Conservation (phyloP, 1,140 invertebrate genomes). For the Eciton burchellii region DNA sequence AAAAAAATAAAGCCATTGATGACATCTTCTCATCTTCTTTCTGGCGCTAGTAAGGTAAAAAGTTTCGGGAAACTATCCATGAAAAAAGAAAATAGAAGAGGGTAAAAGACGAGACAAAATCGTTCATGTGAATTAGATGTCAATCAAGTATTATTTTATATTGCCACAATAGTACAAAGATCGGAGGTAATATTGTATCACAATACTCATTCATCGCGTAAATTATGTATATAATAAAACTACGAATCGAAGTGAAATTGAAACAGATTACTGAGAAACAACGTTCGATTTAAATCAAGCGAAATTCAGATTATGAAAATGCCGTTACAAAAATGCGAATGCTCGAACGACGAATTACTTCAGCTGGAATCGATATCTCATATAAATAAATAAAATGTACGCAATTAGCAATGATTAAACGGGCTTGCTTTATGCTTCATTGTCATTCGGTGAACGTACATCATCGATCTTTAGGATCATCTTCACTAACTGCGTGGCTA, state of each 20-base stretch:
- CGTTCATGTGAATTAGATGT: neutral
- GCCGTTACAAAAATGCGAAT: constrained; percentile 61
- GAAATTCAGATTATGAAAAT: constrained; percentile 33
- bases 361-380: constrained; percentile 24
- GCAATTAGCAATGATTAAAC: constrained; percentile 38
- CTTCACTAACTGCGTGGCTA: constrained; percentile 98
- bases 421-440: constrained; percentile 40
- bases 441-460: constrained; percentile 92
- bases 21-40: too few species aligned
- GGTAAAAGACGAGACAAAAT: neutral
- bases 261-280: neutral
- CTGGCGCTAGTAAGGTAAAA: neutral
- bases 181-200: constrained; percentile 31
- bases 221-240: constrained; percentile 48
- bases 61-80: neutral
- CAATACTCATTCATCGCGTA: constrained; percentile 50
- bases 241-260: neutral
- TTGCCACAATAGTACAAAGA: neutral
- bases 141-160: neutral
- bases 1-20: constrained; percentile 71
- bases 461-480: constrained; percentile 99
- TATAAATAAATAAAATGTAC: constrained; percentile 27
- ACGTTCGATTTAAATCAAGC: constrained; percentile 21
- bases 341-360: constrained; percentile 16
- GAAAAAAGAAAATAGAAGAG: neutral